phyloP scores from a whole-genome alignment of 92 coral and sea anemone species.

The Zoanthus sociatus region DNA sequence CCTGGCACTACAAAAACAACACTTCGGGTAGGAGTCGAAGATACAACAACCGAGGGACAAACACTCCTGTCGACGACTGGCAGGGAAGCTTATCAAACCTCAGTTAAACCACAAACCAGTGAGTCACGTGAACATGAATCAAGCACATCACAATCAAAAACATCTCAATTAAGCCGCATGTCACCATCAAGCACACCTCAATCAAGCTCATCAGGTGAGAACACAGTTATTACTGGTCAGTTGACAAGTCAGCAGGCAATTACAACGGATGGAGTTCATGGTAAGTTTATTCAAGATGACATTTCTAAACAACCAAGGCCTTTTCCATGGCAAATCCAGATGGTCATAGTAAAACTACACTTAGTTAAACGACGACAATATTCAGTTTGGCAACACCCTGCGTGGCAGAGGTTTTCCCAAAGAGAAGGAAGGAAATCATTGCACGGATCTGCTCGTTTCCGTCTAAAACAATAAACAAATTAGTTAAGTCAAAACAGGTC shows the following conservation, averaged over 20 bases:
- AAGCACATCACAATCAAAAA: neutral
- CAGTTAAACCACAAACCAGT: neutral
- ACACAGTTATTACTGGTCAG: slow-evolving; percentile 20
- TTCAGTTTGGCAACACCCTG: no score
- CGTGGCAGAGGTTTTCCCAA: no score
- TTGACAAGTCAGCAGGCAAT: slow-evolving; percentile 27
- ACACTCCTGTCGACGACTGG: neutral
- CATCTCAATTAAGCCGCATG: neutral
- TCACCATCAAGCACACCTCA: neutral
- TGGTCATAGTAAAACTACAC: no score
- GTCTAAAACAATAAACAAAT: no score
- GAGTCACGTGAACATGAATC: neutral
- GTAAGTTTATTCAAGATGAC: neutral
- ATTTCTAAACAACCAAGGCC: no score
- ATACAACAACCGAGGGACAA: neutral
- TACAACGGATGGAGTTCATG: slow-evolving; percentile 37
- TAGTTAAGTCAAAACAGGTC: no score
- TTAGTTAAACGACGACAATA: no score
- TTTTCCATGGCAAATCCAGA: no score
- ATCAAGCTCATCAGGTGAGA: slow-evolving; percentile 19
- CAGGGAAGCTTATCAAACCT: neutral
- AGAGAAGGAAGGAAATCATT: no score
- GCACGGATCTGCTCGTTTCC: no score
- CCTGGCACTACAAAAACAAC: neutral
- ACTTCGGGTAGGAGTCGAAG: neutral